Evolutionary conservation across 1,140 invertebrate genomes (phyloP).

Genomic region (Amyelois transitella): DNA sequence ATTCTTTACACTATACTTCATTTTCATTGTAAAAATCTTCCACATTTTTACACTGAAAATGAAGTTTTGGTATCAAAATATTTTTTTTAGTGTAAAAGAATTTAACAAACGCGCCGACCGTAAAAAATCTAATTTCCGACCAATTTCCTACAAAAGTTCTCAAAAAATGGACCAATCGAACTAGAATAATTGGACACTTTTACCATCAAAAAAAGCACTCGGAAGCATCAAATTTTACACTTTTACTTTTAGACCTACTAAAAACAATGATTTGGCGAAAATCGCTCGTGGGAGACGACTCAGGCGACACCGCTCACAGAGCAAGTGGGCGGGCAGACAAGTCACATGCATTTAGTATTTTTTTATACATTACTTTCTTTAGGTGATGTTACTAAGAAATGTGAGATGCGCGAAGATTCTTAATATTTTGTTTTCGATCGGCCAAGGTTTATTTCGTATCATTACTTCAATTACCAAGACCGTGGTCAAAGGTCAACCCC

Average conservation of each 20-base stretch:
- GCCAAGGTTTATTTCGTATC: no score
- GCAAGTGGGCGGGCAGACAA: neutral
- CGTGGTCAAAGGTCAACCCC: no score
- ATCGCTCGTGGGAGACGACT: conserved; percentile 3
- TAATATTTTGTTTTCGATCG: no score
- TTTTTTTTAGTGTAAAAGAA: no score
- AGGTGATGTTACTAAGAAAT: neutral
- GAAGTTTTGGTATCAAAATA: no score
- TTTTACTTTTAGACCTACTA: conserved; percentile 49
- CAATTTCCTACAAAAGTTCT: neutral
- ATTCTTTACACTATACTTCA: no score
- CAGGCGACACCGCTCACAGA: neutral
- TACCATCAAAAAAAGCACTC: conserved; percentile 14
- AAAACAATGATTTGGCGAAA: conserved; percentile 49
- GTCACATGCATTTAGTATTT: neutral
- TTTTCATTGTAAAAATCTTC: no score
- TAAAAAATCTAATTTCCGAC: no score
- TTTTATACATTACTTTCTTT: neutral
- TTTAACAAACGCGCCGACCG: no score
- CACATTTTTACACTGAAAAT: no score
- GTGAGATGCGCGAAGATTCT: no score
- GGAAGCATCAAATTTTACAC: conserved; percentile 27
- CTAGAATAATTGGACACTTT: conserved; percentile 15
- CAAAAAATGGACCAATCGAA: neutral
- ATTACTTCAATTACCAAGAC: no score